Conservation (phyloP, 2,888 invertebrate species). For the Eurois occulta region DNA sequence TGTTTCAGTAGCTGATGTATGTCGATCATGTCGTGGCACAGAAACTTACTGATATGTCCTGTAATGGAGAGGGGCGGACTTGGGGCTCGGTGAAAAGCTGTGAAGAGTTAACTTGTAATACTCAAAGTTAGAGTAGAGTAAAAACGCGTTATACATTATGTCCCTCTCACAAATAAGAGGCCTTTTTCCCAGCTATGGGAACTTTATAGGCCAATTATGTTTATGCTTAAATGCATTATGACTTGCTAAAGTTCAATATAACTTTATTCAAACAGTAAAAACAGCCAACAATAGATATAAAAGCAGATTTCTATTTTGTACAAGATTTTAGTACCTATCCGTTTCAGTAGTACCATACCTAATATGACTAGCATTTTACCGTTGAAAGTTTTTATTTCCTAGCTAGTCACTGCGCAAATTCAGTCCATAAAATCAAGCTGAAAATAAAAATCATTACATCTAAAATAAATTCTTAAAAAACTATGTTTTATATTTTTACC, state of each 20-base stretch:
- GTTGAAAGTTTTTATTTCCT: not conserved
- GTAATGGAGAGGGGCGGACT: constrained; percentile 69
- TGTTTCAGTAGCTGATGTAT: constrained; percentile 75
- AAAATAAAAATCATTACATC: not conserved
- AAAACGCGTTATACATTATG: not conserved
- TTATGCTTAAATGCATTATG: not conserved
- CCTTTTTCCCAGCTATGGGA: not conserved
- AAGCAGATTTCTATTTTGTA: not conserved
- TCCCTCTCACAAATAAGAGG: not conserved
- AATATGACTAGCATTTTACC: not conserved
- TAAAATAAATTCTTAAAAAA: not conserved
- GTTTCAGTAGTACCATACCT: too few species aligned
- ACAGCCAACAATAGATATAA: not conserved
- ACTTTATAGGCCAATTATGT: not conserved
- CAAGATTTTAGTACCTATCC: not conserved
- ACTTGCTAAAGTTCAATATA: not conserved
- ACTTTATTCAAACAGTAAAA: not conserved
- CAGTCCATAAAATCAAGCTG: not conserved
- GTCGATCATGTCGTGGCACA: constrained; percentile 66
- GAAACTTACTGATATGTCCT: constrained; percentile 78
- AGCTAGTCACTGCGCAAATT: not conserved
- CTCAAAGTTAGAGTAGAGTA: not conserved
- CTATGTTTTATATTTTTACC: not conserved
- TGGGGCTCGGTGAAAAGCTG: constrained; percentile 2
- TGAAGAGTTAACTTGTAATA: not conserved